Evolutionary conservation across 2,113 vertebrate genomes (phyloP).

Genomic region (Laterallus jamaicensis): DNA sequence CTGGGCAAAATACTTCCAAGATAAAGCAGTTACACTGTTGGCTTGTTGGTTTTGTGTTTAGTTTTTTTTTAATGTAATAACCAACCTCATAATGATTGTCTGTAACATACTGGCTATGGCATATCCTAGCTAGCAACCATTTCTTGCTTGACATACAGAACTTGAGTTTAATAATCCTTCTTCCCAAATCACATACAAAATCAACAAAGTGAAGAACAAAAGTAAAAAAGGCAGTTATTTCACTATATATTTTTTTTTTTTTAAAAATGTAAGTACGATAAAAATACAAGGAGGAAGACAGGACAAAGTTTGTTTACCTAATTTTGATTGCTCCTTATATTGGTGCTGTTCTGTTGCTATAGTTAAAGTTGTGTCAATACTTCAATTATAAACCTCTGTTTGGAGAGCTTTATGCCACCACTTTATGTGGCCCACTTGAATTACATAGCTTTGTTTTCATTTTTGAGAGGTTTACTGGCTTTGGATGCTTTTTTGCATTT

Average conservation of each 20-base stretch:
- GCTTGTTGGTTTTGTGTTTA: not conserved
- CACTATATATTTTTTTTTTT: not conserved
- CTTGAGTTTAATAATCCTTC: not conserved
- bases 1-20: not conserved
- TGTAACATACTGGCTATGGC: not conserved
- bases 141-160: not conserved
- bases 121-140: not conserved
- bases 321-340: constrained; percentile 31
- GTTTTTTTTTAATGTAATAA: not conserved
- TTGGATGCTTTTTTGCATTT: constrained; percentile 72
- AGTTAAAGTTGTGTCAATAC: constrained; percentile 79
- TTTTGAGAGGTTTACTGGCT: constrained; percentile 67
- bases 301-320: constrained; percentile 30
- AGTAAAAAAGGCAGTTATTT: constrained; percentile 35
- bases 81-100: not conserved
- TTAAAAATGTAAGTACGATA: not conserved
- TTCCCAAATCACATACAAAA: not conserved
- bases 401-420: not conserved
- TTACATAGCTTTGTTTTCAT: not conserved
- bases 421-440: not conserved
- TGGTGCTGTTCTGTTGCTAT: constrained; percentile 76
- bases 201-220: constrained; percentile 8
- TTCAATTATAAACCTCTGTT: constrained; percentile 77
- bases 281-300: constrained; percentile 37
- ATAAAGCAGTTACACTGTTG: not conserved